Evolutionary conservation across 2,888 invertebrate species (phyloP).

Genomic region (Arctia plantaginis): DNA sequence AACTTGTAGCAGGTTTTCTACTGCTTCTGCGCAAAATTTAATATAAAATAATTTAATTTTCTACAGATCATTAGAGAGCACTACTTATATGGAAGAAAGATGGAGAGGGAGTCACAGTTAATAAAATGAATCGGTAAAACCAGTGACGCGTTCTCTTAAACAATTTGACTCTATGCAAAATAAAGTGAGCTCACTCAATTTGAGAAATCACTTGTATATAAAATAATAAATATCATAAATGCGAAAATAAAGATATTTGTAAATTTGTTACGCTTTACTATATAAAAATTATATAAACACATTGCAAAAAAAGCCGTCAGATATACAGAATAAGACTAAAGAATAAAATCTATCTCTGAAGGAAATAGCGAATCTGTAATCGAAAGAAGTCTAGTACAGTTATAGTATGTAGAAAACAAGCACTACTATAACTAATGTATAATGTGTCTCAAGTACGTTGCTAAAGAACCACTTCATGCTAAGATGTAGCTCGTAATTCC

Average conservation of each 20-base stretch:
- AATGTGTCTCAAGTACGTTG: background rate
- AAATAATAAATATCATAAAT: too few relatives aligned
- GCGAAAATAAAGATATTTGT: too few relatives aligned
- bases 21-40: background rate
- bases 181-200: too few relatives aligned
- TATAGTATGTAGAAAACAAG: background rate
- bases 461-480: background rate
- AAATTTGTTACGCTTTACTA: too few relatives aligned
- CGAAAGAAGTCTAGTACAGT: background rate
- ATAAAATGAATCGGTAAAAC: background rate
- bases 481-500: background rate
- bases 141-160: background rate
- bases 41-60: too few relatives aligned
- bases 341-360: background rate
- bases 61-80: background rate
- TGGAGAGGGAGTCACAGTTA: background rate
- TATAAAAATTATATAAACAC: too few relatives aligned
- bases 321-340: too few relatives aligned
- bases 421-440: background rate
- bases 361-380: background rate
- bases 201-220: too few relatives aligned
- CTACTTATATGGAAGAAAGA: background rate
- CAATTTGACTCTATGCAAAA: background rate
- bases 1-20: background rate
- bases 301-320: too few relatives aligned